phyloP scores from a whole-genome alignment of 2,797 vertebrate genomes.

The Argyrosomus regius region DNA sequence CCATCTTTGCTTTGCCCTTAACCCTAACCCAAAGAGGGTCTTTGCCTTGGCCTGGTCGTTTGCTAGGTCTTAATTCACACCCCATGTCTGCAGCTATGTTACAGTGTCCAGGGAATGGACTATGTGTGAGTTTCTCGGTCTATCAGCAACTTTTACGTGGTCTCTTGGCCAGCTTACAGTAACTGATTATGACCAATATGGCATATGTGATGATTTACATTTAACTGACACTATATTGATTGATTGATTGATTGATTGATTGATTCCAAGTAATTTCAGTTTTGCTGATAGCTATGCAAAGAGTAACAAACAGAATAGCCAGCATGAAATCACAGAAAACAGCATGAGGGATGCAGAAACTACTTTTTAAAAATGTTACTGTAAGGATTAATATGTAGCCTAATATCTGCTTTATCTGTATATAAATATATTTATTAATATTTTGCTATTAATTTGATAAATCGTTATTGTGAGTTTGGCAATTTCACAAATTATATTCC shows the following conservation, averaged over 20 bases:
- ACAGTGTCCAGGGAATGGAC: background rate
- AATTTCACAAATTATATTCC: too few species aligned
- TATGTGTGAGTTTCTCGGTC: background rate
- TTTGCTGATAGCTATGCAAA: background rate
- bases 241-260: background rate
- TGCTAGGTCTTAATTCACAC: background rate
- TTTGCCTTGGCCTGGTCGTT: background rate
- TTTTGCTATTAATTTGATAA: too few species aligned
- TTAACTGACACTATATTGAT: background rate
- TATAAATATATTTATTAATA: too few species aligned
- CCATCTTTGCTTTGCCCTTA: background rate
- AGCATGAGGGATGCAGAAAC: too few species aligned
- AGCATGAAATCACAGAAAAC: too few species aligned
- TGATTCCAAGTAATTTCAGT: background rate
- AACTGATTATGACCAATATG: background rate
- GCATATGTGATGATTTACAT: background rate
- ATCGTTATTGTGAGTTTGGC: too few species aligned
- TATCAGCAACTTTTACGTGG: background rate
- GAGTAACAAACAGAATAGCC: too few species aligned
- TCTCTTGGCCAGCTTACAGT: background rate
- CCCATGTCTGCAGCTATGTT: background rate
- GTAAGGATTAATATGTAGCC: too few species aligned
- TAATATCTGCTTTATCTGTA: too few species aligned
- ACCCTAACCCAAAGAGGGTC: background rate
- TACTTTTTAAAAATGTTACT: too few species aligned